phyloP scores from a whole-genome alignment of 2,888 invertebrate genomes.

The Drosophila mulleri region DNA sequence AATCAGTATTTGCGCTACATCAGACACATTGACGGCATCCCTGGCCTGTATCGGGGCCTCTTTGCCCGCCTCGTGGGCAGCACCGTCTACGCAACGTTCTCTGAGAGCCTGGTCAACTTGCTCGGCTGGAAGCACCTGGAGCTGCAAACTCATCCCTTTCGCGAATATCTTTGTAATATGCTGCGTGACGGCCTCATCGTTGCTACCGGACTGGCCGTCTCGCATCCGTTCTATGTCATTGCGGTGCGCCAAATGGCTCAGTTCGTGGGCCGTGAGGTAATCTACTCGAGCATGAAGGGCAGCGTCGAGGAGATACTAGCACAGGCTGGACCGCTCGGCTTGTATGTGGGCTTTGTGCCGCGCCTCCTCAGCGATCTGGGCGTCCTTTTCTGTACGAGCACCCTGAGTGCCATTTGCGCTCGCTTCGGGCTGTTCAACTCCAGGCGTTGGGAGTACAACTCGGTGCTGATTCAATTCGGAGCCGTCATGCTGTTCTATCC shows the following conservation, averaged over 20 bases:
- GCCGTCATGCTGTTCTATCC: conserved; percentile 50
- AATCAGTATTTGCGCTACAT: conserved; percentile 54
- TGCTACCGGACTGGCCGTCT: conserved; percentile 35
- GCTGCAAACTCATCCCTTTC: background rate
- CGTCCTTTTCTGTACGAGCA: conserved; percentile 43
- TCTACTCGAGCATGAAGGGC: conserved; percentile 29
- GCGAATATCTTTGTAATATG: conserved; percentile 32
- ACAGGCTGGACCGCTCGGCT: conserved; percentile 32
- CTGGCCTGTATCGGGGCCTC: conserved; percentile 59
- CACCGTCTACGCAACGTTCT: conserved; percentile 9
- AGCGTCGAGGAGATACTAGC: conserved; percentile 20
- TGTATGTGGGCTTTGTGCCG: conserved; percentile 58
- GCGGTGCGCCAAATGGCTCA: conserved; percentile 65
- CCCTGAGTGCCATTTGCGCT: conserved; percentile 16
- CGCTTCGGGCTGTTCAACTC: conserved; percentile 6
- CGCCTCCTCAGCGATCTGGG: conserved; percentile 49
- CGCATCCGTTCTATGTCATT: conserved; percentile 65
- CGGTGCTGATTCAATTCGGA: conserved; percentile 46
- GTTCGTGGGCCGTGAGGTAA: conserved; percentile 52
- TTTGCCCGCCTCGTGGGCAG: conserved; percentile 29
- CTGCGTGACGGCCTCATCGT: conserved; percentile 32
- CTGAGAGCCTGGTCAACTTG: conserved; percentile 25
- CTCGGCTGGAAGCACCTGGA: background rate
- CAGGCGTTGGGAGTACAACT: conserved; percentile 24
- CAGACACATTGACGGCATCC: conserved; percentile 39